phyloP scores from a whole-genome alignment of 2,888 invertebrate species.

The Eilema sororculum region DNA sequence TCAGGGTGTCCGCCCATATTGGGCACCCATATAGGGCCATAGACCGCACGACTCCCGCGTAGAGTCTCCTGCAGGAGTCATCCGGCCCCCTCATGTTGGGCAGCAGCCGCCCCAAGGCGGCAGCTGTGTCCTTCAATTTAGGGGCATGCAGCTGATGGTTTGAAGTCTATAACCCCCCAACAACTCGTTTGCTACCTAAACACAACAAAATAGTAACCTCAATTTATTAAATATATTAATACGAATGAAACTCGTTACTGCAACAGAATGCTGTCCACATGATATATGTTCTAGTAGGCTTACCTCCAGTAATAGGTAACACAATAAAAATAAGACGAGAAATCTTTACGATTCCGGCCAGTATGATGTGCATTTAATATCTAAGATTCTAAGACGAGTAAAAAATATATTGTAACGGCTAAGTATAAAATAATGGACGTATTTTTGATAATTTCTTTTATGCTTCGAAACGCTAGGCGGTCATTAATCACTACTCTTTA shows the following conservation, averaged over 20 bases:
- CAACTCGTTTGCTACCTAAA: background rate
- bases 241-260: background rate
- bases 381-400: constrained; percentile 25
- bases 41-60: too few relatives aligned
- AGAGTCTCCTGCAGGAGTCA: too few relatives aligned
- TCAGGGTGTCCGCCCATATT: too few relatives aligned
- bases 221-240: background rate
- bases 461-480: constrained; percentile 53
- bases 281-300: constrained; percentile 15
- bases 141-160: too few relatives aligned
- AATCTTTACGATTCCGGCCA: constrained; percentile 7
- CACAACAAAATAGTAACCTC: background rate
- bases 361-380: constrained; percentile 51
- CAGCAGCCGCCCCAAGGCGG: too few relatives aligned
- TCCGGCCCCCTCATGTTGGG: too few relatives aligned
- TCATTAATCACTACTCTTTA: constrained; percentile 70
- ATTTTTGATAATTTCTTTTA: constrained; percentile 66
- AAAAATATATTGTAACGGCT: constrained; percentile 52
- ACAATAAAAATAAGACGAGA: constrained; percentile 6
- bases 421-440: constrained; percentile 74
- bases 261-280: background rate
- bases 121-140: too few relatives aligned
- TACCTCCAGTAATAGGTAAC: background rate
- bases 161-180: too few relatives aligned
- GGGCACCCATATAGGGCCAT: too few relatives aligned